phyloP scores from a whole-genome alignment of 1,140 invertebrate species.

The Dolichoris vasculosae region DNA sequence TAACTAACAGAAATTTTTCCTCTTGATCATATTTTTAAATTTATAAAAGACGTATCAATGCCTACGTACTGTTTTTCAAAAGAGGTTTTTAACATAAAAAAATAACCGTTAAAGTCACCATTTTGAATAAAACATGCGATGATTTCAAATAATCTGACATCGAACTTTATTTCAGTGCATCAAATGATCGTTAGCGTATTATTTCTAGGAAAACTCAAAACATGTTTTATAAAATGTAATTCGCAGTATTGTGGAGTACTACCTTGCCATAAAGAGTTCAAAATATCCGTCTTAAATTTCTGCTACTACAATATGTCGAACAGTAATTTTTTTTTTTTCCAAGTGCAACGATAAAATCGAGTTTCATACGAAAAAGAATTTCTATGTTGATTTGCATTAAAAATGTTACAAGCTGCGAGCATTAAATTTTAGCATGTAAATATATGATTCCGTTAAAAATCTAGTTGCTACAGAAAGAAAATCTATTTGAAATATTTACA shows the following conservation, averaged over 20 bases:
- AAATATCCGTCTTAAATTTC: conserved; percentile 28
- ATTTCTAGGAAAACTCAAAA: background rate
- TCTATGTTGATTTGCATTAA: conserved; percentile 7
- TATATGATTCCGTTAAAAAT: conserved; percentile 37
- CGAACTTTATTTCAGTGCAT: background rate
- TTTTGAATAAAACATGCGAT: background rate
- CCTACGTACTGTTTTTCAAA: background rate
- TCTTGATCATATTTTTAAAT: background rate
- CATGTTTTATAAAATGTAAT: background rate
- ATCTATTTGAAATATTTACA: conserved; percentile 45
- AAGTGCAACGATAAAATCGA: conserved; percentile 1
- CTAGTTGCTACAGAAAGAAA: conserved; percentile 18
- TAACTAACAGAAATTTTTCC: background rate
- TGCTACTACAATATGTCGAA: conserved; percentile 26
- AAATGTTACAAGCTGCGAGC: background rate
- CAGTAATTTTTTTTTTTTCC: conserved; percentile 22
- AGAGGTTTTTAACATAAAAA: background rate
- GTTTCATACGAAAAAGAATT: conserved; percentile 29
- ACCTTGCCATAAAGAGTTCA: background rate
- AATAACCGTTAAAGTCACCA: background rate
- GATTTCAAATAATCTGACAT: background rate
- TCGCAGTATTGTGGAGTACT: background rate
- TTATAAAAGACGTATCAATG: background rate
- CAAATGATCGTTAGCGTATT: background rate
- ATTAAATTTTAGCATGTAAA: conserved; percentile 31